Evolutionary conservation across 2,113 vertebrate species (phyloP).

Genomic region (Gymnocephalus cernua): DNA sequence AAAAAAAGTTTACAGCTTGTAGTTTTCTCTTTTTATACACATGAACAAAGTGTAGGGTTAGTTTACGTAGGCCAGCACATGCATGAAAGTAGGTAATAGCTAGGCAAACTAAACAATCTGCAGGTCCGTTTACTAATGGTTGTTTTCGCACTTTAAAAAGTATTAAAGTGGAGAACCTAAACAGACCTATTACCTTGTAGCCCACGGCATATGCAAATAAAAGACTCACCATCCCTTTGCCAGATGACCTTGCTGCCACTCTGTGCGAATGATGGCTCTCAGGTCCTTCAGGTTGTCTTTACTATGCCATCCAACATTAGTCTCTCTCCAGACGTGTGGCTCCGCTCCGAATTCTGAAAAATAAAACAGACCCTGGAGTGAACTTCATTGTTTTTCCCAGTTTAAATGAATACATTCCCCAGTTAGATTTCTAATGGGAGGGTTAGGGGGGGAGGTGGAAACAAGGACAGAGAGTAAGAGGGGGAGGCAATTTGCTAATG

Average conservation of each 20-base stretch:
- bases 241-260: slow-evolving; percentile 62
- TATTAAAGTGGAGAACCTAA: slow-evolving; percentile 37
- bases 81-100: slow-evolving; percentile 37
- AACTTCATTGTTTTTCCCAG: slow-evolving; percentile 76
- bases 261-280: slow-evolving; percentile 51
- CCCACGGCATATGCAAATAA: slow-evolving; percentile 66
- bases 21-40: neutral
- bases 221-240: slow-evolving; percentile 66
- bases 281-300: slow-evolving; percentile 70
- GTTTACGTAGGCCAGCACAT: neutral
- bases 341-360: slow-evolving; percentile 58
- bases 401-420: slow-evolving; percentile 75
- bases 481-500: slow-evolving; percentile 85
- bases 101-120: slow-evolving; percentile 23
- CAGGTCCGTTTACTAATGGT: slow-evolving; percentile 50
- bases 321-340: slow-evolving; percentile 37
- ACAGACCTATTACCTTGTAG: slow-evolving; percentile 50
- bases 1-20: slow-evolving; percentile 4
- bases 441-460: slow-evolving; percentile 52
- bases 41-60: neutral
- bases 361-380: slow-evolving; percentile 54
- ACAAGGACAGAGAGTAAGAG: slow-evolving; percentile 27
- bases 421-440: slow-evolving; percentile 75
- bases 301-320: slow-evolving; percentile 40
- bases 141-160: slow-evolving; percentile 32